A percentile compares a stretch with the other conserved stretches of the same genome.
Evolutionary conservation across 2,797 vertebrate genomes (phyloP).

Genomic region (Squalus acanthias): DNA sequence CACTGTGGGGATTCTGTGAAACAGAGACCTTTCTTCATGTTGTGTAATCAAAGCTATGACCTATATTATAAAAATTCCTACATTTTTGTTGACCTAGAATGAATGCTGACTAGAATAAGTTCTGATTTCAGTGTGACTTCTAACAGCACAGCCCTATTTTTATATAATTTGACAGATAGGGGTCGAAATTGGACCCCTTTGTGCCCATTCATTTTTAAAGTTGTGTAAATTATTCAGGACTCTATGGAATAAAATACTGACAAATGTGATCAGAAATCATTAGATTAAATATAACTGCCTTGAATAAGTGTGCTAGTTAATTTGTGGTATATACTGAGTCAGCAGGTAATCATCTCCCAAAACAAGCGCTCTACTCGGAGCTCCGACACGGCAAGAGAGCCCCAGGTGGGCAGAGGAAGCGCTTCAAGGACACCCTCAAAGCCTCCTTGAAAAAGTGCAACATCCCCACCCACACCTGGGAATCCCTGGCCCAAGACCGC

Average conservation of each 20-base stretch:
- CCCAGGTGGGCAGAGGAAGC: too few relatives aligned
- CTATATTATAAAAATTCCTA: background rate
- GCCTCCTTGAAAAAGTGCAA: too few relatives aligned
- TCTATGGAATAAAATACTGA: background rate
- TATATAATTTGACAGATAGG: background rate
- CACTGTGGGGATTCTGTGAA: too few relatives aligned
- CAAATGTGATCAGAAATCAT: background rate
- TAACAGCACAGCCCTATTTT: background rate
- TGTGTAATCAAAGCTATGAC: background rate
- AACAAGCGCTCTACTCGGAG: too few relatives aligned
- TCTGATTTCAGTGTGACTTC: background rate
- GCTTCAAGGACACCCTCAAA: too few relatives aligned
- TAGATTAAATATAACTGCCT: background rate
- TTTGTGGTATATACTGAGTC: background rate
- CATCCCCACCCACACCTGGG: too few relatives aligned
- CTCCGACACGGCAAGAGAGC: too few relatives aligned
- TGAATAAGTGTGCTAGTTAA: background rate
- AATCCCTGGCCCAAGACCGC: too few relatives aligned
- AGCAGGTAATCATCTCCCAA: background rate
- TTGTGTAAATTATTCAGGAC: background rate
- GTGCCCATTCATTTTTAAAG: too few relatives aligned
- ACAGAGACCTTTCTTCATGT: background rate
- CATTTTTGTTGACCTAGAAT: background rate
- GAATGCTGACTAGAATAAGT: background rate
- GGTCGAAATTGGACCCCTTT: background rate